A percentile compares a stretch with the other conserved stretches of the same genome.
phyloP scores from a whole-genome alignment of 2,113 vertebrate genomes.

The Ramphastos sulfuratus region DNA sequence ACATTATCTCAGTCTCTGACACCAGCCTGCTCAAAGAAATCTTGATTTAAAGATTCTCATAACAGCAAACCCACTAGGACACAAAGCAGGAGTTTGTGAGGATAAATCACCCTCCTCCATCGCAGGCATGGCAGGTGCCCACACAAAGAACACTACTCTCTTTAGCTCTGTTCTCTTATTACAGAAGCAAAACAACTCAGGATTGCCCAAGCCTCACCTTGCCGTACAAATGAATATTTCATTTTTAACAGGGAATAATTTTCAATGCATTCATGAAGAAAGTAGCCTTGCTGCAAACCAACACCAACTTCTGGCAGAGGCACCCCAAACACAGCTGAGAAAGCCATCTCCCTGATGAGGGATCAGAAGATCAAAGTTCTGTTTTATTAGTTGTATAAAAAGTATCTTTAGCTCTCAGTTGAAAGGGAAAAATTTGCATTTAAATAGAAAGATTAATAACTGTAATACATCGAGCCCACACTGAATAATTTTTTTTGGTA shows the following conservation, averaged over 20 bases:
- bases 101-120: neutral
- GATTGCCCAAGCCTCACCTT: neutral
- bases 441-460: slow-evolving; percentile 83
- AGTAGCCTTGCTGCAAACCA: slow-evolving; percentile 49
- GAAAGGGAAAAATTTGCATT: slow-evolving; percentile 81
- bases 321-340: slow-evolving; percentile 43
- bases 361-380: slow-evolving; percentile 73
- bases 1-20: neutral
- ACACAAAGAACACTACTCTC: neutral
- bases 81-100: neutral
- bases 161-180: neutral
- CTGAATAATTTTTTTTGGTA: slow-evolving; percentile 72
- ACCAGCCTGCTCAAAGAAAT: neutral
- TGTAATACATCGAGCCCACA: slow-evolving; percentile 70
- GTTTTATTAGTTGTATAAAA: slow-evolving; percentile 74
- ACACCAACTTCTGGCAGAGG: slow-evolving; percentile 13
- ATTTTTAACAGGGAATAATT: slow-evolving; percentile 4
- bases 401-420: slow-evolving; percentile 71
- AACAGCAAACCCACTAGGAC: neutral
- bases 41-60: neutral
- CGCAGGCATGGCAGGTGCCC: neutral
- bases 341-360: slow-evolving; percentile 52
- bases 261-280: neutral
- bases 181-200: neutral
- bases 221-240: neutral